phyloP scores from a whole-genome alignment of 2,113 vertebrate species.

The Grallaria varia region DNA sequence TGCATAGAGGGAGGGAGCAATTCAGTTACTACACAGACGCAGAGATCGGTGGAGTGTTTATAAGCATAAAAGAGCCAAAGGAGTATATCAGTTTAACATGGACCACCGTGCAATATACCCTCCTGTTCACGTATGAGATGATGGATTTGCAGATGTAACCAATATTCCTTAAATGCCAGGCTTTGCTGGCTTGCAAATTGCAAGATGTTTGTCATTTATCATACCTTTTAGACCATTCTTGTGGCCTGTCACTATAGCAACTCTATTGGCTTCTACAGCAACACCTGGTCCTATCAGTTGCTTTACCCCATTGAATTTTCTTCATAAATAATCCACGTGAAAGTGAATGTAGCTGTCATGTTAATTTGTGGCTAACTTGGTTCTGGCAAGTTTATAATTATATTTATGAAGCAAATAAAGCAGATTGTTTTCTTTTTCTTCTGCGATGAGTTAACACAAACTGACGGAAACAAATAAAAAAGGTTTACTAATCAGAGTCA shows the following conservation, averaged over 20 bases:
- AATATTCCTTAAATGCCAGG: conserved; percentile 46
- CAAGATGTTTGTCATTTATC: conserved; percentile 33
- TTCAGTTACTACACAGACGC: neutral
- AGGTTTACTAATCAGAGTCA: neutral
- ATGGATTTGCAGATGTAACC: conserved; percentile 13
- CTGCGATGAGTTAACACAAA: neutral
- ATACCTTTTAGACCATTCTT: conserved; percentile 40
- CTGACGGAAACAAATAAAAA: conserved; percentile 67
- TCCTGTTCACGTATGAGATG: neutral
- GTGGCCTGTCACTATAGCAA: conserved; percentile 64
- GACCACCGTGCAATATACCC: neutral
- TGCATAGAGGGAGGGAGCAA: neutral
- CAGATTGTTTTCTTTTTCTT: conserved; percentile 64
- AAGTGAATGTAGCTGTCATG: conserved; percentile 62
- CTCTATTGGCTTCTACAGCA: conserved; percentile 19
- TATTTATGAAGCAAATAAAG: conserved; percentile 68
- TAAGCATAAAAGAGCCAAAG: neutral
- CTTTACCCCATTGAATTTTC: conserved; percentile 34
- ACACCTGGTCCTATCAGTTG: conserved; percentile 40
- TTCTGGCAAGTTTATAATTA: conserved; percentile 65
- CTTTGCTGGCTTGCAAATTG: conserved; percentile 5
- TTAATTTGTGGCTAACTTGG: conserved; percentile 65
- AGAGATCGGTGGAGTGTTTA: neutral
- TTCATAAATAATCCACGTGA: conserved; percentile 67
- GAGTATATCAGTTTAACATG: neutral